Conservation (phyloP, 1,140 invertebrate genomes). For the Plodia interpunctella region DNA sequence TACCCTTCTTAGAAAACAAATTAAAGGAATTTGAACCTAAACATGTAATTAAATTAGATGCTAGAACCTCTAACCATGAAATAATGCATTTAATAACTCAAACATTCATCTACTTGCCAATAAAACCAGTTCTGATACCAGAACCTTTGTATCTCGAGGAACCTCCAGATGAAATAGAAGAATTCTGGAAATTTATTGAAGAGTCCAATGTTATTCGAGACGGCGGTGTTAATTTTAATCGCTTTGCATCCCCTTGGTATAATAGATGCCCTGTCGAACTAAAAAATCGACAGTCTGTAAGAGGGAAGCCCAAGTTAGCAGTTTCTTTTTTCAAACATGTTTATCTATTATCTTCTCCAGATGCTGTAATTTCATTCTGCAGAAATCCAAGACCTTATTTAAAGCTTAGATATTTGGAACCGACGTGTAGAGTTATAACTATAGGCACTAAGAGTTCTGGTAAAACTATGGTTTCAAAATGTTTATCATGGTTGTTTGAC, state of each 20-base stretch:
- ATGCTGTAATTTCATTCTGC: conserved; percentile 69
- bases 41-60: conserved; percentile 77
- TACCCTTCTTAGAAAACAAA: conserved; percentile 68
- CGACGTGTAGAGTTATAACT: conserved; percentile 57
- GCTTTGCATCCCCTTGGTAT: conserved; percentile 74
- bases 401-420: conserved; percentile 61
- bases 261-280: conserved; percentile 79
- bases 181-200: conserved; percentile 57
- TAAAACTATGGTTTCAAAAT: conserved; percentile 58
- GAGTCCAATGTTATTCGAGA: conserved; percentile 47
- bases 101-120: conserved; percentile 63
- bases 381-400: conserved; percentile 79
- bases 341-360: conserved; percentile 75
- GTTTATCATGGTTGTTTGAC: conserved; percentile 62
- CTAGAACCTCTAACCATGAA: conserved; percentile 51
- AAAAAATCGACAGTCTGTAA: conserved; percentile 58
- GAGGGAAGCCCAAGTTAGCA: conserved; percentile 71
- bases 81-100: conserved; percentile 72
- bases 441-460: conserved; percentile 57
- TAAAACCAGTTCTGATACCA: conserved; percentile 65
- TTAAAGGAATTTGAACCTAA: conserved; percentile 73
- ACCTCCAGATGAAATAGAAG: conserved; percentile 48
- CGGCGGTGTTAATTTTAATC: conserved; percentile 45
- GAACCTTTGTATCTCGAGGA: conserved; percentile 56
- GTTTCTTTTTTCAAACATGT: conserved; percentile 79